Evolutionary conservation across 2,888 invertebrate genomes (phyloP).

Genomic region (Eilema griseolum): DNA sequence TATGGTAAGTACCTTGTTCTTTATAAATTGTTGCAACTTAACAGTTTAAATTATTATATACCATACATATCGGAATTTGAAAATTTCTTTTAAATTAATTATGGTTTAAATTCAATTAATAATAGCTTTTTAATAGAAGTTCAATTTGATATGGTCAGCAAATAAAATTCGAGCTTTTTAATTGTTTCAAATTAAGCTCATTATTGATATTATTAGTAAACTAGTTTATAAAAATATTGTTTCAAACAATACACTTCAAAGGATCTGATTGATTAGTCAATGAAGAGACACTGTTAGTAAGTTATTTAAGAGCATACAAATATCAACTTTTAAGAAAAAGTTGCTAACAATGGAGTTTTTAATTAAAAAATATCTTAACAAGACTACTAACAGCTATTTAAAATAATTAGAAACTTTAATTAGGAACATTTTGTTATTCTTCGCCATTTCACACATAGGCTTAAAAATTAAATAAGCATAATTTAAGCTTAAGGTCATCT

Average conservation of each 20-base stretch:
- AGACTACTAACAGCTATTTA: neutral
- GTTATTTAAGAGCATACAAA: neutral
- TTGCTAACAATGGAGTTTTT: neutral
- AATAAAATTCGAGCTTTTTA: neutral
- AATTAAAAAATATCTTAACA: neutral
- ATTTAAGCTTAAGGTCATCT: neutral
- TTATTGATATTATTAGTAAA: neutral
- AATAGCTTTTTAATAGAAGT: neutral
- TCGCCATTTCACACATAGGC: neutral
- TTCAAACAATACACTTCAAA: neutral
- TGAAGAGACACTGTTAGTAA: no score
- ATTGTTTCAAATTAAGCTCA: conserved; percentile 6
- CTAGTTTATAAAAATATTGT: neutral
- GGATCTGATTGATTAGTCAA: neutral
- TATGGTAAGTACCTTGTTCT: neutral
- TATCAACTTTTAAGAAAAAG: neutral
- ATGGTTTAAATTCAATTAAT: no score
- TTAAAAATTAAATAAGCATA: neutral
- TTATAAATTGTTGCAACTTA: neutral
- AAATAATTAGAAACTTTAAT: neutral
- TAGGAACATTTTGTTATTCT: neutral
- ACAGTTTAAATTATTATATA: neutral
- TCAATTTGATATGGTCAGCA: neutral
- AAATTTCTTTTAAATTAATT: neutral
- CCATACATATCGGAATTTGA: neutral